Conservation (phyloP, 1,140 invertebrate species). For the Macrostomum lignano region DNA sequence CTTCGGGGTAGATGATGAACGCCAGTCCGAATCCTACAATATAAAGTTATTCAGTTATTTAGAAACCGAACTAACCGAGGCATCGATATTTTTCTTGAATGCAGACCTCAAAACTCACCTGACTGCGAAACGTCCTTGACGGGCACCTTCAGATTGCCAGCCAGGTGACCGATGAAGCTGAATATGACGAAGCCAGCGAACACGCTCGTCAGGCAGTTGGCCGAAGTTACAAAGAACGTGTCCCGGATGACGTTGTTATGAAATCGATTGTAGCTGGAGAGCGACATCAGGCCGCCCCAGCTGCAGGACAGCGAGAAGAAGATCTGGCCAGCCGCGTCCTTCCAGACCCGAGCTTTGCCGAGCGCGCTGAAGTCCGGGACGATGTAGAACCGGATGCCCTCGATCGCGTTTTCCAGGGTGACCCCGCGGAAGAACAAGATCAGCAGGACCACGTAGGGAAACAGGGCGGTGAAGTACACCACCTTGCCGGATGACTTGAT, state of each 20-base stretch:
- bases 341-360: conserved; percentile 37
- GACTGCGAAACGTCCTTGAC: too few species aligned
- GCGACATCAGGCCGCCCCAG: conserved; percentile 39
- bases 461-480: conserved; percentile 3
- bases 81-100: too few species aligned
- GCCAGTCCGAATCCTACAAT: conserved; percentile 43
- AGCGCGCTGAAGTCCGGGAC: neutral
- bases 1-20: conserved; percentile 55
- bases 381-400: conserved; percentile 4
- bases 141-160: too few species aligned
- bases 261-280: conserved; percentile 51
- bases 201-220: conserved; percentile 34
- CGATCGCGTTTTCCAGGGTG: conserved; percentile 1
- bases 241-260: conserved; percentile 50
- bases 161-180: conserved; percentile 85
- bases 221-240: conserved; percentile 56
- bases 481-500: conserved; percentile 3
- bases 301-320: conserved; percentile 50
- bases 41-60: neutral
- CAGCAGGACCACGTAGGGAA: neutral
- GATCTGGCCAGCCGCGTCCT: conserved; percentile 49
- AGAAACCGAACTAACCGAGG: conserved; percentile 30
- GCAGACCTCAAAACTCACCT: too few species aligned
- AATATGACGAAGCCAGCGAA: conserved; percentile 75
- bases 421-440: neutral